Percentiles rank a stretch among this genome's conserved stretches.
phyloP scores from a whole-genome alignment of 2,888 invertebrate species.

The Drosophila falleni region DNA sequence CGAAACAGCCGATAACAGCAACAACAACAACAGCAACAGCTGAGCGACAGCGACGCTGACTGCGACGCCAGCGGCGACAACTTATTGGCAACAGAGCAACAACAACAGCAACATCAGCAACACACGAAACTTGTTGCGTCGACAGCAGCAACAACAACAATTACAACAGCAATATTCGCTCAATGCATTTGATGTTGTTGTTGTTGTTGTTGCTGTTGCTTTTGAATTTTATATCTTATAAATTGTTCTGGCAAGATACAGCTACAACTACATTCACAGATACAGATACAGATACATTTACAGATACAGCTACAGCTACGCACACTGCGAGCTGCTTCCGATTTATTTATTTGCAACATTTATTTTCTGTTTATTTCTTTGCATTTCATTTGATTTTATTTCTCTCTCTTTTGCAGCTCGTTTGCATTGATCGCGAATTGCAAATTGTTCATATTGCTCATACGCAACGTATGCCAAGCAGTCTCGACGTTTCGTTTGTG shows the following conservation, averaged over 20 bases:
- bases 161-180: conserved; percentile 50
- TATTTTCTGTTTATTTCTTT: conserved; percentile 24
- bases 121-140: conserved; percentile 77
- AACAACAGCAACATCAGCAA: conserved; percentile 46
- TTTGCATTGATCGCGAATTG: conserved; percentile 59
- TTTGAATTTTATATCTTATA: conserved; percentile 55
- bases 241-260: conserved; percentile 69
- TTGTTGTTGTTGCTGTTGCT: conserved; percentile 16
- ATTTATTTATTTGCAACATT: conserved; percentile 64
- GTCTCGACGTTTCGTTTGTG: conserved; percentile 2
- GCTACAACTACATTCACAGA: conserved; percentile 42
- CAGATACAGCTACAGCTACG: conserved; percentile 28
- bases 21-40: conserved; percentile 22
- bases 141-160: conserved; percentile 42
- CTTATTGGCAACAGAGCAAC: conserved; percentile 72
- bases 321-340: conserved; percentile 70
- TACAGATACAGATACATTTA: conserved; percentile 41
- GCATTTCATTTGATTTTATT: conserved; percentile 11
- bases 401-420: conserved; percentile 36
- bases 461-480: conserved; percentile 52
- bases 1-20: conserved; percentile 60
- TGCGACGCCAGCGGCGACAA: conserved; percentile 65
- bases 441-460: conserved; percentile 62
- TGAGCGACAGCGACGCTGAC: conserved; percentile 55
- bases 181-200: conserved; percentile 53